Evolutionary conservation across 2,797 vertebrate species (phyloP), one percentile per base, ranked within the genome.

Genomic region (Enteromius radiatus): DNA sequence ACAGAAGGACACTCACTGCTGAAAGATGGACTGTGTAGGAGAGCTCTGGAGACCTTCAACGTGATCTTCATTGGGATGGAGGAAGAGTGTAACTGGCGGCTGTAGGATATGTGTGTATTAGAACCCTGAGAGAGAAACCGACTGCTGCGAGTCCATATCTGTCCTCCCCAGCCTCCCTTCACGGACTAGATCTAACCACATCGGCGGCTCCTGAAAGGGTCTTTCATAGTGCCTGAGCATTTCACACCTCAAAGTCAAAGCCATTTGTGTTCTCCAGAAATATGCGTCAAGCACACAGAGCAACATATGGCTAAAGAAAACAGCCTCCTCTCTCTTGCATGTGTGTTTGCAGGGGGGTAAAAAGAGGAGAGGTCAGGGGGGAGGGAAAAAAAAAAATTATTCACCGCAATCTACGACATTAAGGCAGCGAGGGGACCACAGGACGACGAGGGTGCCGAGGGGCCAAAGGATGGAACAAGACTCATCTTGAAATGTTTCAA

Each of bases 101-200:
- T 81, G 71, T 88, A 93, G 92, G 93, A 93, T 94, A 91, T 94
- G 93, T 92, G 92, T 94, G 91, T 91, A 92, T 94, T 94, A 43
- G 89, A 93, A 94, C 94, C 95, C 94, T 95, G 95, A 95, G 94
- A 94, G 91, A 95, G 91, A 93, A 93, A 92, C 90, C 92, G 93
- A 94, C 92, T 88, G 84, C 90, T 92, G 91, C 90, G 91, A 87
- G 73, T 90, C 87, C 85, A 74, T 89, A 86, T 90, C 78, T 41
- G 70, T 82, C 45, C 71, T 65, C 78, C 75, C 67, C 82, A 28
- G 64, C 68, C 78, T 78, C 61, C 43, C 81, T 80, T 78, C 68
- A 65, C 19, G 21, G n/a, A 76, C 76, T 65, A 56, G 78, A 65
- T 10, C n/a, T 36, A 36, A 82, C 84, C 47, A 65, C 54, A 64